Conservation (phyloP, 1,140 invertebrate genomes). For the Doryteuthis pealeii region DNA sequence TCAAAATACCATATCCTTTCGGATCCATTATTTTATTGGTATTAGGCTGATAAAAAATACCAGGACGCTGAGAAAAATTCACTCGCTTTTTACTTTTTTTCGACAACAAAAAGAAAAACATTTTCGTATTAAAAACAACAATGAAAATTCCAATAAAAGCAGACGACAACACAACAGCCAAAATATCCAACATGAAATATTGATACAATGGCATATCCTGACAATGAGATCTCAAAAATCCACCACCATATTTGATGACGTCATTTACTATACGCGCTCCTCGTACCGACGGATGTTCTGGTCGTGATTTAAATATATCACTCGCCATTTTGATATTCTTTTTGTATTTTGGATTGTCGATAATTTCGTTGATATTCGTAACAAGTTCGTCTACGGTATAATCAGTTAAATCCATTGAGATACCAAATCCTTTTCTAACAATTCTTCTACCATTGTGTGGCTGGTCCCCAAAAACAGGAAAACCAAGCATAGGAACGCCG, state of each 20-base stretch:
- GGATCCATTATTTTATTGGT: too few relatives aligned
- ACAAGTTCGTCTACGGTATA: conserved; percentile 38
- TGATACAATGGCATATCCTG: conserved; percentile 38
- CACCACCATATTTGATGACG: conserved; percentile 19
- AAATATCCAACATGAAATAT: conserved; percentile 39
- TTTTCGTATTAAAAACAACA: too few relatives aligned
- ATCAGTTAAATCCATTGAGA: conserved; percentile 43
- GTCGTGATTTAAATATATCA: conserved; percentile 24
- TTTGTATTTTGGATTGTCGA: conserved; percentile 20
- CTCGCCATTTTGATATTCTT: conserved; percentile 33
- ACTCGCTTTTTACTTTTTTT: too few relatives aligned
- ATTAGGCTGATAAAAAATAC: too few relatives aligned
- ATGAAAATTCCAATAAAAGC: too few relatives aligned
- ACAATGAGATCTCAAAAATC: conserved; percentile 15
- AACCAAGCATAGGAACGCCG: conserved; percentile 72
- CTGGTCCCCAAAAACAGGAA: conserved; percentile 74
- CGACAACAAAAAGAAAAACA: too few relatives aligned
- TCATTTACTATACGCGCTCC: conserved; percentile 34
- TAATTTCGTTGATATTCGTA: conserved; percentile 33
- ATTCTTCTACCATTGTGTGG: conserved; percentile 57
- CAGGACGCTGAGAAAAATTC: too few relatives aligned
- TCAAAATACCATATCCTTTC: too few relatives aligned
- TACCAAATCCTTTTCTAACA: conserved; percentile 50
- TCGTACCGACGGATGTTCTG: conserved; percentile 21
- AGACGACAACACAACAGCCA: not conserved